phyloP scores from a whole-genome alignment of 2,888 invertebrate genomes.

The Nasonovia ribisnigri region DNA sequence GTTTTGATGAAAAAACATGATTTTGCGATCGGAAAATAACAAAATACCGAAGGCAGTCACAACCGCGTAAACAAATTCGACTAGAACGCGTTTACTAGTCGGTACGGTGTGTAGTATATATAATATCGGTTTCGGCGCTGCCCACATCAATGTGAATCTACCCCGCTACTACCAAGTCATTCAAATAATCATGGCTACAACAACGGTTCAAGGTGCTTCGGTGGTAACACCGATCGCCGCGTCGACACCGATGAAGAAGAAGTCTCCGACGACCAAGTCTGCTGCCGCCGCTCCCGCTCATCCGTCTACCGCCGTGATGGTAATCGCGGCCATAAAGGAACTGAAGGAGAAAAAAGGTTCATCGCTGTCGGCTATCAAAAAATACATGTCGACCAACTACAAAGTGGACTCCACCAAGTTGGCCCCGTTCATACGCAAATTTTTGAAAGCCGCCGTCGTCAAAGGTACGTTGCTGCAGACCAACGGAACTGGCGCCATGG shows the following conservation, averaged over 20 bases:
- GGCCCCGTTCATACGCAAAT: background rate
- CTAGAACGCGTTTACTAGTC: background rate
- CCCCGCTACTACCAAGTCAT: too few relatives aligned
- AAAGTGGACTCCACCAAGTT: background rate
- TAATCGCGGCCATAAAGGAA: background rate
- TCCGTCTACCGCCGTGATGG: background rate
- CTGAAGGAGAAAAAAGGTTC: background rate
- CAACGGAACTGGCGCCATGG: background rate
- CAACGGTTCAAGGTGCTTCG: background rate
- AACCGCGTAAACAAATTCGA: background rate
- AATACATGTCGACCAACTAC: background rate
- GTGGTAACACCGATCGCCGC: background rate
- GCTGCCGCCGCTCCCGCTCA: background rate
- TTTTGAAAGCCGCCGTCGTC: background rate
- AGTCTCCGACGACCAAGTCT: background rate
- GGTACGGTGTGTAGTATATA: background rate
- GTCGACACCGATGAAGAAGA: background rate
- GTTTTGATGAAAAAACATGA: background rate
- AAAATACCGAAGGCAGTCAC: background rate
- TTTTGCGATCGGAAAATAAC: background rate
- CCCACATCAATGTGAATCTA: too few relatives aligned
- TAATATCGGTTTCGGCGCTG: accelerated
- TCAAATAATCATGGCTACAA: background rate
- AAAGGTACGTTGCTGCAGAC: background rate
- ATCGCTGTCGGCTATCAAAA: background rate